A percentile compares a stretch with the other conserved stretches of the same genome.
Conservation (phyloP, 2,113 vertebrate species). For the Brachypodius melanocephalos region DNA sequence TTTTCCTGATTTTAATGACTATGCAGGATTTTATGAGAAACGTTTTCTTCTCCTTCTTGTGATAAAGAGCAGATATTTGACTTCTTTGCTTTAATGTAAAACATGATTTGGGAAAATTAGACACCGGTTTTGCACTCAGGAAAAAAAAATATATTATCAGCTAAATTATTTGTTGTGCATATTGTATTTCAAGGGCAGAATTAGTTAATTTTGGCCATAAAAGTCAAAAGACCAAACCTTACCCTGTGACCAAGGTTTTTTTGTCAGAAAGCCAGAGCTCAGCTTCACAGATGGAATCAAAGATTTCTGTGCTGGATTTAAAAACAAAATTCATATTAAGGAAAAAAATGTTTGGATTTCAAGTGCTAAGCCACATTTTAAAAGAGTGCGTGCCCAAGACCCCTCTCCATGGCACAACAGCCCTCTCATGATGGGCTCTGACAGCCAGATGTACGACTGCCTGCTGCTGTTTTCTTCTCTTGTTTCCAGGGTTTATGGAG, state of each 20-base stretch:
- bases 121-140: neutral
- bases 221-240: neutral
- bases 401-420: neutral
- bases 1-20: slow-evolving; percentile 20
- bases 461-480: neutral
- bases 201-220: neutral
- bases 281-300: neutral
- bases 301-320: neutral
- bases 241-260: neutral
- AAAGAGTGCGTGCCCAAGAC: neutral
- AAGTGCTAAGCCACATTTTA: neutral
- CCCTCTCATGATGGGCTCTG: neutral
- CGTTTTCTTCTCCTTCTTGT: neutral
- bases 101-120: slow-evolving; percentile 4
- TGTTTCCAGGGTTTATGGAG: neutral
- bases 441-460: neutral
- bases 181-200: neutral
- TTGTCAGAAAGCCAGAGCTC: neutral
- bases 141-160: neutral
- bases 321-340: neutral
- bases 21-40: neutral
- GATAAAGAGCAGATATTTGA: slow-evolving; percentile 32
- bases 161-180: neutral
- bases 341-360: neutral
- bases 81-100: slow-evolving; percentile 6